Base-by-base conservation (phyloP, 2,113 vertebrate genomes). In the Cisticola juncidis region DNA sequence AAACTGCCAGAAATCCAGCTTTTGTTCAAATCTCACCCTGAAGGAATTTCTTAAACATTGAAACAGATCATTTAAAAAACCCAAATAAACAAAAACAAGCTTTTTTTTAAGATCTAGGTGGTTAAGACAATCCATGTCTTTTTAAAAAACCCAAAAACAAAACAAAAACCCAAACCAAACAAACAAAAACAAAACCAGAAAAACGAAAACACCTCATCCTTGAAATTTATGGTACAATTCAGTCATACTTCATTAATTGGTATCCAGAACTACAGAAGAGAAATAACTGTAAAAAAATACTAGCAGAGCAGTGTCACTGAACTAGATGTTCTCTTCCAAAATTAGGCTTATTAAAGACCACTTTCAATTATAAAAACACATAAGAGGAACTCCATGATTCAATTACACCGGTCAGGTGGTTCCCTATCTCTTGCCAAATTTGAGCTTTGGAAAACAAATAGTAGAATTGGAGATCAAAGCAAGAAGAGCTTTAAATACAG, bases 21-120 rank as follows among this genome's bases (percentile, higher is more conserved):
- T 50, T 84, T 61, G 3, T 74, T 81, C 15, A 64, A 13, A 50
- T 56, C 56, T 86, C 29, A 81, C 24, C 6, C 9, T 29, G 4
- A 56, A 76, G 83, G 9, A 45, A 2, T 5, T 70, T 84, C n/a
- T 81, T 44, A 8, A 28, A 77, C 3, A 13, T 3, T 17, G 7
- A 18, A 77, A 76, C 1, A 42, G 10, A 3, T 48, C 1, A 31
- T 17, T 14, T 2, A 11, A 11, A 33, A n/a, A 11, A 3, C 0
- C 3, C 4, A 44, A 60, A 47, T 9, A 70, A 54, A 33, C 13
- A 65, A 35, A 31, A 5, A 9, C 1, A 38, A 13, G 1, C 2
- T 7, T 24, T 38, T 53, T 70, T 38, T 38, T 4, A 21, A 40
- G 25, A 62, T 73, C 21, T 36, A 9, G 5, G 31, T 38, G 2